A percentile compares a stretch with the other conserved stretches of the same genome.
Evolutionary conservation across 2,113 vertebrate genomes (phyloP).

Genomic region (Salminus brasiliensis): DNA sequence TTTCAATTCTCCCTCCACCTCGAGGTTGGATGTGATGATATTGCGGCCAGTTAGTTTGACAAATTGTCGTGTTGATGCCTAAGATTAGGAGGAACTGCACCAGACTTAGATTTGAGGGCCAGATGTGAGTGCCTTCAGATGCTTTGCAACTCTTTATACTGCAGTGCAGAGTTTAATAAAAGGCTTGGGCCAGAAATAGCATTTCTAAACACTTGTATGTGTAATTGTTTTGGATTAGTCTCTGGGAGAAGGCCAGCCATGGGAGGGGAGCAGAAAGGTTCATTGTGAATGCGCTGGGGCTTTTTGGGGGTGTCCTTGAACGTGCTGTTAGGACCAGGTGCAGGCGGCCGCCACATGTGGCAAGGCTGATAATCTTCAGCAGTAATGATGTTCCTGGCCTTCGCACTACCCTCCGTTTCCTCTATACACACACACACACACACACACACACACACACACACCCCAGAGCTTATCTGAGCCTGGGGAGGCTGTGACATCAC

Average conservation of each 20-base stretch:
- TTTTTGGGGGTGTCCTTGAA: constrained; percentile 22
- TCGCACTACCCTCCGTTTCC: constrained; percentile 13
- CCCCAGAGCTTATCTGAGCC: constrained; percentile 29
- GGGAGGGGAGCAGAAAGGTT: constrained; percentile 1
- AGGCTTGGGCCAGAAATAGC: not conserved
- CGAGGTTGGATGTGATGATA: constrained; percentile 4
- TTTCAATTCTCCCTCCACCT: not conserved
- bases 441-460: constrained; percentile 8
- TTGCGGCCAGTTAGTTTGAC: constrained; percentile 9
- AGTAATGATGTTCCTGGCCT: constrained; percentile 48
- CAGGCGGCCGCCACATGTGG: not conserved
- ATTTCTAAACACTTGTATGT: constrained; percentile 1
- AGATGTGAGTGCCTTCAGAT: constrained; percentile 8
- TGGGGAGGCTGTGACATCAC: constrained; percentile 36
- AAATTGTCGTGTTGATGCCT: constrained; percentile 17
- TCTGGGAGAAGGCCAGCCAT: not conserved
- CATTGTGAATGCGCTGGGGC: constrained; percentile 17
- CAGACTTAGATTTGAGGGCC: not conserved
- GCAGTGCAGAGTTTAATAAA: too few species aligned
- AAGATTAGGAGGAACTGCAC: constrained; percentile 1
- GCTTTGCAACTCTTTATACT: constrained; percentile 13
- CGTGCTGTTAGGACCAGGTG: constrained; percentile 31
- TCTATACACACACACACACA: constrained; percentile 13
- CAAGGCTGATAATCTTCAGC: constrained; percentile 43
- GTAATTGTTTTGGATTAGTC: constrained; percentile 28